Conservation (phyloP, 2,797 vertebrate genomes). For the Strix occidentalis region DNA sequence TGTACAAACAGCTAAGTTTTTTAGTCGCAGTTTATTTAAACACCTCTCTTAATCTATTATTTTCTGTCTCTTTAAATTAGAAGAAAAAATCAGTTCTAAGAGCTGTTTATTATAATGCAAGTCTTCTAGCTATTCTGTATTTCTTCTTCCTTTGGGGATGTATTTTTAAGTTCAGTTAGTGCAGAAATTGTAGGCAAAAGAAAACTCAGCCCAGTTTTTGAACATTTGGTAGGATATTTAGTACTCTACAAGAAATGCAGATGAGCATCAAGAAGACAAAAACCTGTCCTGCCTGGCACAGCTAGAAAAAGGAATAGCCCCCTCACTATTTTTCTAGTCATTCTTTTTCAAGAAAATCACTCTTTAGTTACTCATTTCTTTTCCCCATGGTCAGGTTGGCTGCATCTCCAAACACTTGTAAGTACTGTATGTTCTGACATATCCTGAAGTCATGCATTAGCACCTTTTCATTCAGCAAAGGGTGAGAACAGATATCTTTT, state of each 20-base stretch:
- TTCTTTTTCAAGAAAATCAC: conserved; percentile 57
- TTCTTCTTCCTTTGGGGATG: background rate
- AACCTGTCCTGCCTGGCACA: background rate
- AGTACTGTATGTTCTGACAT: conserved; percentile 89
- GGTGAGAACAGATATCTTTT: conserved; percentile 92
- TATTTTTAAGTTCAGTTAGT: background rate
- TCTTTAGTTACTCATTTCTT: conserved; percentile 71
- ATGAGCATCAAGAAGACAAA: conserved; percentile 1
- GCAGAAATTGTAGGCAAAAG: background rate
- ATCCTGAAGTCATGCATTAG: conserved; percentile 91
- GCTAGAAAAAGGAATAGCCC: conserved; percentile 12
- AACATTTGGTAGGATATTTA: conserved; percentile 15
- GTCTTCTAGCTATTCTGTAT: background rate
- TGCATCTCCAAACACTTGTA: conserved; percentile 81
- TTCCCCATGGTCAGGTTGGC: conserved; percentile 78
- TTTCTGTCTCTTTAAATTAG: background rate
- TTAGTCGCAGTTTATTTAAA: background rate
- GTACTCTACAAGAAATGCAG: background rate
- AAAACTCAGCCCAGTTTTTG: background rate
- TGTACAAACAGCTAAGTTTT: background rate
- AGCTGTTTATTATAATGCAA: background rate
- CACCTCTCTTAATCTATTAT: background rate
- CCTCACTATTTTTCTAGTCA: background rate
- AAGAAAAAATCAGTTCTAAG: background rate
- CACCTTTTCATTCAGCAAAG: conserved; percentile 87